Evolutionary conservation across 2,113 vertebrate species (phyloP).

Genomic region (Donacobius atricapilla): DNA sequence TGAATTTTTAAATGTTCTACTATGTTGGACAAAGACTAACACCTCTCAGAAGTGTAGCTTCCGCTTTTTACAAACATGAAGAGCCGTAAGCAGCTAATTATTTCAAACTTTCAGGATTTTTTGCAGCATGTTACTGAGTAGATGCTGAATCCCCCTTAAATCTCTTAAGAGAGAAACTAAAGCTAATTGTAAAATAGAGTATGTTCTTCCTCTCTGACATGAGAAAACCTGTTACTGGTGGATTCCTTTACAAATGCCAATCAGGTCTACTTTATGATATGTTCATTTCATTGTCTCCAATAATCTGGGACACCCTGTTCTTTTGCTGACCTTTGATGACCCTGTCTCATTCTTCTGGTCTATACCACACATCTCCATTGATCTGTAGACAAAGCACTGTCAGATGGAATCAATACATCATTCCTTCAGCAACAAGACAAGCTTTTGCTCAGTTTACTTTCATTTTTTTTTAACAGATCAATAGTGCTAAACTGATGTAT

Average conservation of each 20-base stretch:
- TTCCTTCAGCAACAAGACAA: conserved; percentile 86
- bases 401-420: conserved; percentile 91
- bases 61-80: neutral
- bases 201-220: neutral
- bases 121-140: neutral
- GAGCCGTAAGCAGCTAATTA: neutral
- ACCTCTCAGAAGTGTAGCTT: neutral
- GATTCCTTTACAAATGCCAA: conserved; percentile 63
- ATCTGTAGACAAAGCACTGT: conserved; percentile 86
- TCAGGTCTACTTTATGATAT: conserved; percentile 70
- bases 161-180: neutral
- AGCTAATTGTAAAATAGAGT: neutral
- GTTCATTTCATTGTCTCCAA: conserved; percentile 76
- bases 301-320: conserved; percentile 70
- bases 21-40: neutral
- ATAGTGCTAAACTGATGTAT: conserved; percentile 79
- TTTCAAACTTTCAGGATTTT: neutral
- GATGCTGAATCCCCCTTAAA: neutral
- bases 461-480: conserved; percentile 78
- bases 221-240: conserved; percentile 23
- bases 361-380: conserved; percentile 76
- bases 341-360: conserved; percentile 80
- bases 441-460: conserved; percentile 80
- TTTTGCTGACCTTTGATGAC: conserved; percentile 76
- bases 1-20: neutral